Base-by-base conservation (phyloP, 1,140 invertebrate species). In the Calliopsis andreniformis region DNA sequence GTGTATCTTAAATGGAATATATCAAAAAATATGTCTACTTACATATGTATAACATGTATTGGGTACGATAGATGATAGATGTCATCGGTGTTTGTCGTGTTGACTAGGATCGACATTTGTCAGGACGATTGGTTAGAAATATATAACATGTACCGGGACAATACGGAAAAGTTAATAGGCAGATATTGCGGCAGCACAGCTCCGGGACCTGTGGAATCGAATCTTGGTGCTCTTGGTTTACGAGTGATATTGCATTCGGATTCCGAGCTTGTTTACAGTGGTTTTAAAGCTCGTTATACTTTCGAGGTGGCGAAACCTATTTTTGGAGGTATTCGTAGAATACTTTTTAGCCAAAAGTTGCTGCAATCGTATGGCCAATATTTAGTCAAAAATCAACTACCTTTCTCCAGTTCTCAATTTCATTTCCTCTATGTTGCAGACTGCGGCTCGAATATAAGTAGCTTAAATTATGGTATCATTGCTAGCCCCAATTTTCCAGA, bases 81-180 rank as follows among this genome's bases (percentile, higher is more conserved):
- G n/a, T n/a, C n/a, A n/a, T n/a, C n/a, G n/a, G n/a, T n/a, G n/a
- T n/a, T n/a, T n/a, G n/a, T n/a, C n/a, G n/a, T 20, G 14, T 58
- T 59, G 28, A 14, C 86, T n/a, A 96, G 95, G 47, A 91, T 93
- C 42, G 91, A 94, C n/a, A 92, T 94, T 61, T 98, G 97, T 91
- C 95, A 95, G 90, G 97, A 98, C 89, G 97, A 98, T 90, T 98
- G 97, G 97, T 92, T 98, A 76, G 97, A 98, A 92, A 96, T 98
- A 83, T 98, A 96, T 92, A 97, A 97, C 87, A 93, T 97, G 77
- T 97, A 97, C 80, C 93, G 94, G 76, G 96, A 96, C 87, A 94
- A 95, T 61, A 95, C 95, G 53, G 95, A 97, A 83, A 95, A 95
- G 85, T 93, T 97, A 75, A 94, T 98, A 62, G 97, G 97, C 23